Evolutionary conservation across 1,140 invertebrate species (phyloP).

Genomic region (Conus ventricosus): DNA sequence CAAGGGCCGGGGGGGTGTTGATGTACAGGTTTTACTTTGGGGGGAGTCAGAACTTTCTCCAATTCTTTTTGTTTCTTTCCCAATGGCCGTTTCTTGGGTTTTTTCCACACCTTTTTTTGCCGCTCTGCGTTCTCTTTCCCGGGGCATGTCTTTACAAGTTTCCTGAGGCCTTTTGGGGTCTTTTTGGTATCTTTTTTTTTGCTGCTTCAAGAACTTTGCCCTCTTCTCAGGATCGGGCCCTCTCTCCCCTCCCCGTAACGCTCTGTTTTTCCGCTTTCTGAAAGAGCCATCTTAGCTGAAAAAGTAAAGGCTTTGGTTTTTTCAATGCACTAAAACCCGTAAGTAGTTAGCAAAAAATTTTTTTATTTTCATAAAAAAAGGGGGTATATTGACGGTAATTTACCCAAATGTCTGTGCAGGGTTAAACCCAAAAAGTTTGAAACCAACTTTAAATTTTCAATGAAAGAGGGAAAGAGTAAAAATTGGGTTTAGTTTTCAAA

Average conservation of each 20-base stretch:
- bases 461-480: too few relatives aligned
- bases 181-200: constrained; percentile 1
- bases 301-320: not conserved
- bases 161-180: too few relatives aligned
- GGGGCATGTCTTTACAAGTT: not conserved
- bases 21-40: not conserved
- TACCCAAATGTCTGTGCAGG: too few relatives aligned
- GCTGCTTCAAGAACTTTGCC: not conserved
- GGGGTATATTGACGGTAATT: too few relatives aligned
- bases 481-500: too few relatives aligned
- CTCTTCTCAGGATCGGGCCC: not conserved
- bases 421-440: too few relatives aligned
- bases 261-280: not conserved
- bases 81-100: not conserved
- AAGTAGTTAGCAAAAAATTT: not conserved
- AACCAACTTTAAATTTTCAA: too few relatives aligned
- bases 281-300: not conserved
- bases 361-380: not conserved
- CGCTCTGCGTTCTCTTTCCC: constrained; percentile 3
- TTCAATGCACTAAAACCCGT: not conserved
- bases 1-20: not conserved
- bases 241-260: not conserved
- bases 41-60: not conserved
- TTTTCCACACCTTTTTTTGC: constrained; percentile 1
- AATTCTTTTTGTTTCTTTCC: not conserved